phyloP scores from a whole-genome alignment of 1,140 invertebrate species.

The Drosophila burlai region DNA sequence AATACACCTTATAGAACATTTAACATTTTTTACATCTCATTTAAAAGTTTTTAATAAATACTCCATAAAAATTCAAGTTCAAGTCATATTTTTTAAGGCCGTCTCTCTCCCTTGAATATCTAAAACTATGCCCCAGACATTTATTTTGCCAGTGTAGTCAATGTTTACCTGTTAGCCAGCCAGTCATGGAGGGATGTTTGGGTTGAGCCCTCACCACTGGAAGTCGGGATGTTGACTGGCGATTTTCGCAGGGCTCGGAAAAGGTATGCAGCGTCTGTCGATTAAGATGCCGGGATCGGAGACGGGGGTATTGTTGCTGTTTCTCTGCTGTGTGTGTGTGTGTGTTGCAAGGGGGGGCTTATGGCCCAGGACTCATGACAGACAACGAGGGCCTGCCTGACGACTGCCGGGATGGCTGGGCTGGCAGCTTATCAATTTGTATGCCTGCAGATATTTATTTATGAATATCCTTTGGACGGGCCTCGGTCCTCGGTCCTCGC shows the following conservation, averaged over 20 bases:
- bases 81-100: neutral
- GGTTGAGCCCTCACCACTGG: conserved; percentile 16
- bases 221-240: conserved; percentile 45
- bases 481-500: conserved; percentile 33
- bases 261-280: conserved; percentile 76
- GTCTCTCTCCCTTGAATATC: neutral
- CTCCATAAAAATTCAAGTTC: neutral
- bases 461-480: conserved; percentile 75
- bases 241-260: conserved; percentile 61
- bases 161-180: conserved; percentile 63
- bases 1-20: too few relatives aligned
- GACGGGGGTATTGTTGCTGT: conserved; percentile 3
- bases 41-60: neutral
- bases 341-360: conserved; percentile 45
- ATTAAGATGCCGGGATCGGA: conserved; percentile 72
- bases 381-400: conserved; percentile 39
- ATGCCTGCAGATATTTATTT: conserved; percentile 83
- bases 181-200: conserved; percentile 55
- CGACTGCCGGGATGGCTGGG: conserved; percentile 14
- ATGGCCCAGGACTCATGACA: conserved; percentile 52
- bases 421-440: conserved; percentile 81
- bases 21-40: neutral
- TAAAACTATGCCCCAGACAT: too few relatives aligned
- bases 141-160: conserved; percentile 38
- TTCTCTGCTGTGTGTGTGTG: conserved; percentile 5